Base-by-base conservation (phyloP, 1,140 invertebrate species). In the Monochamus saltuarius region DNA sequence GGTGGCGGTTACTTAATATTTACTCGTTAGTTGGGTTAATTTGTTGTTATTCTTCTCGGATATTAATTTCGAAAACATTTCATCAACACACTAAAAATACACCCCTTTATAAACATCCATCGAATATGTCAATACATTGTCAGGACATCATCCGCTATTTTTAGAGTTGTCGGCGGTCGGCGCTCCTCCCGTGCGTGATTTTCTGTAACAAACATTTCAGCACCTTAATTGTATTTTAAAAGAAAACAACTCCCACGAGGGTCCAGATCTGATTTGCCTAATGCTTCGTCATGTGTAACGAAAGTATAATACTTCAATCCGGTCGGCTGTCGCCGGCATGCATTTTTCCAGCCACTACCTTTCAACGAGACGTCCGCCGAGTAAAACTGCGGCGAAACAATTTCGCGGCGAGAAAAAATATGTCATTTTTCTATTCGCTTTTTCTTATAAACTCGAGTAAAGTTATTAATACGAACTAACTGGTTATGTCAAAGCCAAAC, bases 401-500 rank as follows among this genome's bases (percentile, higher is more conserved):
- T 69, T 68, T 71, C 58, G 58, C 58, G 52, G 54, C 39, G 49
- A 36, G 50, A 62, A 52, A 60, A 70, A 73, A 72, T 67, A 71
- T 75, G 75, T 76, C 75, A 75, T 75, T 76, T 76, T 76, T 76
- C 75, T 71, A 71, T 73, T 69, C 67, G 67, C 65, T 73, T 74
- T 72, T 76, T 75, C 66, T 69, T 70, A 64, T 67, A 69, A 72
- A 74, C 72, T 74, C 70, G 62, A 66, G 68, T 69, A 73, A 75
- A 76, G 73, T 76, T 76, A 76, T 76, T 76, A 76, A 76, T 76
- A 75, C 70, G 73, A 71, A 75, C 73, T 75, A 76, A 76, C 75
- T 76, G 75, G 75, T 76, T 76, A 76, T 76, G 75, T 76, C 75
- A 76, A 76, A 76, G 65, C 75, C 75, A 76, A 76, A 72, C 73